Base-by-base conservation (phyloP, 2,888 invertebrate genomes). In the Lycia hirtaria region DNA sequence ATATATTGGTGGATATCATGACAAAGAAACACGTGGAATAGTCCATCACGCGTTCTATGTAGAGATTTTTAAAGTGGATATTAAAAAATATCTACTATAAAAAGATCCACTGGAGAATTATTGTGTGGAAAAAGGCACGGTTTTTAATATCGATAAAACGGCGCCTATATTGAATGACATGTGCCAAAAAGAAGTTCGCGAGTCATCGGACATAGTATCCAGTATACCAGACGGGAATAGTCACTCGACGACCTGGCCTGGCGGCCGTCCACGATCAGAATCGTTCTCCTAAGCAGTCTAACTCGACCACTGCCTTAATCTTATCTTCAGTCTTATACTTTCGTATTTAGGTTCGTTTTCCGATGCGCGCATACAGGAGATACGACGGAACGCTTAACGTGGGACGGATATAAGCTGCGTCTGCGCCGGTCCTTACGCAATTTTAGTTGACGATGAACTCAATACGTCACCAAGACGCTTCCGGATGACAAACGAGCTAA, bases 201-300 rank as follows among this genome's bases (percentile, higher is more conserved):
- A 78, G 76, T 80, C 77, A 82, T 83, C 78, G 80, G 83, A 81
- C 81, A 81, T 79, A 77, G 78, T 79, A 82, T 83, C 79, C 81
- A 80, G 83, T 75, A 74, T 76, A 83, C 82, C 81, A 88, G 91
- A 89, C 91, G 90, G 91, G 91, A 92, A 92, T 92, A 92, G 91
- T 88, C 89, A 75, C 87, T 83, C 81, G 85, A 76, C 78, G 77
- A 72, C 90, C 91, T 86, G 91, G 90, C 91, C 88, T 91, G 91
- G 91, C 91, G 76, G 73, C 71, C 81, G 87, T 88, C 91, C 91
- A 92, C 88, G 74, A 75, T 63, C 62, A 63, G 68, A 65, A 65
- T 65, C 71, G 67, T n/a, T n/a, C 65, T 69, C 67, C 68, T 71
- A 80, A 77, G 80, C 72, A 56, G 81, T 81, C 69, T 74, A 83